Base-by-base conservation (phyloP, 2,797 vertebrate genomes). In the Valencia hispanica region DNA sequence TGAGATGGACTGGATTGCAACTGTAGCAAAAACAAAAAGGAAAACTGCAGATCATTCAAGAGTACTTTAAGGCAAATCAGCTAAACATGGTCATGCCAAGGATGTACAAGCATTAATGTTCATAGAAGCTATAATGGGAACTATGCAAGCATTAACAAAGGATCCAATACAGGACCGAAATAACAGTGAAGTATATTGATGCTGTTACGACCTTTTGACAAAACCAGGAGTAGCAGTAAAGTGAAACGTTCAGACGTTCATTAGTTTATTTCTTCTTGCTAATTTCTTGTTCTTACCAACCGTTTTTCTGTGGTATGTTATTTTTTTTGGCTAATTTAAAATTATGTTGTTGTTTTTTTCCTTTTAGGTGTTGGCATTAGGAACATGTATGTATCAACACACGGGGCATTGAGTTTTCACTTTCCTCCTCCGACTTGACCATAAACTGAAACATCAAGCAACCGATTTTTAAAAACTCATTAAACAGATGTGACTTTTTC, bases 21-120 rank as follows among this genome's bases (percentile, higher is more conserved):
- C 12, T 43, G 32, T 8, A 34, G 36, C 3, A n/a, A 5, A 63
- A 34, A 55, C 50, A n/a, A 59, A 48, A 27, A 61, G 27, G 11
- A 68, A 68, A 34, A 75, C 59, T 73, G 70, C 63, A 69, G 53
- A 36, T 74, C 6, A 20, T 45, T 7, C 50, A 14, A 41, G 25
- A 50, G 74, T 73, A 70, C 22, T 18, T 63, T 77, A 30, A 74
- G 76, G 77, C 74, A 8, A 41, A 79, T 88, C 72, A 87, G 75
- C 79, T 87, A 65, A 85, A 53, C 68, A 25, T n/a, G 82, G 53
- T 84, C 30, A 73, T 79, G 66, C 57, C 66, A 78, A 84, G 30
- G 1, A 48, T 36, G 15, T 85, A 87, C 87, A 82, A 88, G 82
- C 77, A 88, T 89, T 89, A 89, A 75, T 47, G 79, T 82, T 71